phyloP scores from a whole-genome alignment of 2,113 vertebrate species.

The Lucifuga dentata region DNA sequence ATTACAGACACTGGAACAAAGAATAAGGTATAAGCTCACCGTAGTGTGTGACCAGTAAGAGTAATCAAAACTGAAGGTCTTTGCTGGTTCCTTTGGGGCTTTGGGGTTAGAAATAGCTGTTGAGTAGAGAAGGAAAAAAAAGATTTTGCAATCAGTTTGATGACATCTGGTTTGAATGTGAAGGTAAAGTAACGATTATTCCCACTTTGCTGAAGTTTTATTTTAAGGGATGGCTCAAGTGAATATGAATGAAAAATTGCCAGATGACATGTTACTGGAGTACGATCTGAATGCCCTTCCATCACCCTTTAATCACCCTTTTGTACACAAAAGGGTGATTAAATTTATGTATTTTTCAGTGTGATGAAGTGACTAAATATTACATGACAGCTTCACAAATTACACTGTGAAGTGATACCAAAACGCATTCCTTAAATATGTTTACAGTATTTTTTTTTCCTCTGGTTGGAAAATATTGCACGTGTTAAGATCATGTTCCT shows the following conservation, averaged over 20 bases:
- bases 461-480: neutral
- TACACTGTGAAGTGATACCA: no score
- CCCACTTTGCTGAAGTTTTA: neutral
- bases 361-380: no score
- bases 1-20: neutral
- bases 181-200: neutral
- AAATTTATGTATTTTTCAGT: no score
- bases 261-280: neutral
- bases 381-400: neutral
- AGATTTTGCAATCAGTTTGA: constrained; percentile 3
- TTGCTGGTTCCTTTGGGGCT: constrained; percentile 97
- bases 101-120: constrained; percentile 97
- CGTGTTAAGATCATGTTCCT: constrained; percentile 30
- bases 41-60: constrained; percentile 99
- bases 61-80: constrained; percentile 99
- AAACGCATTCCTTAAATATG: no score
- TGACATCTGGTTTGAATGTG: constrained; percentile 6
- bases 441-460: neutral
- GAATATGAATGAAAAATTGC: neutral
- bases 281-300: no score
- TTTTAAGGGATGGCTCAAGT: neutral
- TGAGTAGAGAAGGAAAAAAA: constrained; percentile 51
- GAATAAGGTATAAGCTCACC: constrained; percentile 77
- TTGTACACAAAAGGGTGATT: no score
- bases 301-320: no score